These are phyloP conservation scores for Peromyscus californicus DNA, from an alignment of 2,113 vertebrate species.

Conservation along the genomic window DNA sequence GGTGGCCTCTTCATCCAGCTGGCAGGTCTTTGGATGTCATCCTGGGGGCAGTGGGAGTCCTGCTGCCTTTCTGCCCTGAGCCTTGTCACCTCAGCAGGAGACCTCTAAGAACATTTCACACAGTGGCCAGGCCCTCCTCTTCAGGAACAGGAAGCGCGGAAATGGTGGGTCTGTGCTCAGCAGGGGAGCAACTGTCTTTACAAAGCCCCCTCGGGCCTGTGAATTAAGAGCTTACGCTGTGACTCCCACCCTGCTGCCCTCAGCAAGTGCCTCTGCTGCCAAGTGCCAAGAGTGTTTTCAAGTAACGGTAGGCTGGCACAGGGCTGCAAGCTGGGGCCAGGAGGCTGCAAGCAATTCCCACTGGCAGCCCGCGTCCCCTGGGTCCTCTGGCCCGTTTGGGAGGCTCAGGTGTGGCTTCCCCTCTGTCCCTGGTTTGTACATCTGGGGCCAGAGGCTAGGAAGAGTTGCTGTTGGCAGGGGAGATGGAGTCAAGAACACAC, in stretches of 20 bases:
- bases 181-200: constrained; percentile 42
- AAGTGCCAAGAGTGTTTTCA: constrained; percentile 38
- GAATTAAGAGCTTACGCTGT: constrained; percentile 54
- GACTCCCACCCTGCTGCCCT: neutral
- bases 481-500: no score
- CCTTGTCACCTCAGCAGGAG: constrained; percentile 68
- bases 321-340: neutral
- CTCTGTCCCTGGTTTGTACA: neutral
- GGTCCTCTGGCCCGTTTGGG: neutral
- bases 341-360: neutral
- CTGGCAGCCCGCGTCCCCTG: neutral
- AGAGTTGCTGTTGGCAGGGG: neutral
- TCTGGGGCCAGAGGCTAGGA: neutral
- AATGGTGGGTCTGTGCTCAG: constrained; percentile 64
- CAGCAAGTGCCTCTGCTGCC: neutral
- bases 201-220: constrained; percentile 24
- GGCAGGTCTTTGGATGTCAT: constrained; percentile 40
- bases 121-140: constrained; percentile 27
- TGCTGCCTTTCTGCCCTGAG: constrained; percentile 58
- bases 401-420: neutral
- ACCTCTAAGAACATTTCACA: constrained; percentile 61
- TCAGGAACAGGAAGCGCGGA: neutral
- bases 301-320: neutral
- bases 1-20: constrained; percentile 30
- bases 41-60: constrained; percentile 61